These are phyloP conservation scores for Craniophora ligustri DNA, from an alignment of 2,888 invertebrate species.

Conservation along the genomic window DNA sequence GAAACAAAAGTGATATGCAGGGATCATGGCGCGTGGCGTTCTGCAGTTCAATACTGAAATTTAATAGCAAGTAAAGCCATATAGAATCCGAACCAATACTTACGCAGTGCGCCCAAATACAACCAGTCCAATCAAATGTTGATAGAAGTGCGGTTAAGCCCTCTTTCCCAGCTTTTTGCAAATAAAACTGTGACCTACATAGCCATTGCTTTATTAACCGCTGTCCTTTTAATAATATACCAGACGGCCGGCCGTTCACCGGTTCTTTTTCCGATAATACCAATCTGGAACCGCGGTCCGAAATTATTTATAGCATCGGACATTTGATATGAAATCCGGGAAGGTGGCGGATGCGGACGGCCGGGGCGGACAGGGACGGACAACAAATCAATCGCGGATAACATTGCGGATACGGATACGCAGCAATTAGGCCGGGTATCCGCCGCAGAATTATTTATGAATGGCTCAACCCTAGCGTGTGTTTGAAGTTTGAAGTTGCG, in stretches of 20 bases:
- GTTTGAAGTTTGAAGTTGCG: not conserved
- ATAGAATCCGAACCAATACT: not conserved
- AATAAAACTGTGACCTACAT: constrained; percentile 18
- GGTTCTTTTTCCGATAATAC: constrained; percentile 22
- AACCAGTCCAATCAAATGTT: not conserved
- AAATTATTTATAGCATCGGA: constrained; percentile 43
- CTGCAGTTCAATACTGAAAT: no score
- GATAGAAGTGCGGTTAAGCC: constrained; percentile 6
- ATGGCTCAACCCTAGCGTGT: constrained; percentile 11
- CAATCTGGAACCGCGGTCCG: constrained; percentile 12
- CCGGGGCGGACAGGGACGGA: constrained; percentile 20
- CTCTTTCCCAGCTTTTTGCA: constrained; percentile 10
- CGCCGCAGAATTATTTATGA: constrained; percentile 32
- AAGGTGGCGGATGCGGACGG: constrained; percentile 30
- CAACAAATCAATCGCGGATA: constrained; percentile 49
- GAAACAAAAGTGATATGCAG: no score
- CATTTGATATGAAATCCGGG: constrained; percentile 45
- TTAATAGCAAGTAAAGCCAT: not conserved
- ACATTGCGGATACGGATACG: constrained; percentile 39
- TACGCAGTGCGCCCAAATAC: not conserved
- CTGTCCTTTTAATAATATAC: constrained; percentile 33
- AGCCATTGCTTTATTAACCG: constrained; percentile 11
- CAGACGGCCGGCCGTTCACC: constrained; percentile 17
- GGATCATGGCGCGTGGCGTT: no score
- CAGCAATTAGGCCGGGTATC: constrained; percentile 37